Conservation (phyloP, 1,140 invertebrate species). For the Cataglyphis hispanica region DNA sequence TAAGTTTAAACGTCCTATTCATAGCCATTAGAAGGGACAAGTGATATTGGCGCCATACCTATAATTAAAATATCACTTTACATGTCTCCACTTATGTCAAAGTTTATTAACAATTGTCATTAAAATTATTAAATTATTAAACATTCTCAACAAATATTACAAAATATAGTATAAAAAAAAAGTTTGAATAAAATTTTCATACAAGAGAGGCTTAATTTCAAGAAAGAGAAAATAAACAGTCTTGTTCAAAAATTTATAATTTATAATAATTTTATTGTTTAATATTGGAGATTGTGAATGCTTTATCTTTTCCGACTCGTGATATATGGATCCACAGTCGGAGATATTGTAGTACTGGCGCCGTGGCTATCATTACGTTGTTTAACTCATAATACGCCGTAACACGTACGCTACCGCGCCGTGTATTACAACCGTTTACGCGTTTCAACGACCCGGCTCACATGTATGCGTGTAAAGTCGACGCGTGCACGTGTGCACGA, state of each 20-base stretch:
- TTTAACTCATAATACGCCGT: constrained; percentile 79
- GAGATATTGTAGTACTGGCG: constrained; percentile 78
- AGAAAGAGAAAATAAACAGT: no score
- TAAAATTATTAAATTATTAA: background rate
- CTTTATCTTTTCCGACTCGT: constrained; percentile 62
- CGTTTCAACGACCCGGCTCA: constrained; percentile 63
- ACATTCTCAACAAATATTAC: background rate
- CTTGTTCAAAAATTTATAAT: background rate
- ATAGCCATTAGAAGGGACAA: background rate
- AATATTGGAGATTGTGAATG: background rate
- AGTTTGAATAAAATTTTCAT: background rate
- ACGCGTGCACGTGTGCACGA: constrained; percentile 10
- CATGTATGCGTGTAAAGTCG: constrained; percentile 12
- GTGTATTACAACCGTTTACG: constrained; percentile 73
- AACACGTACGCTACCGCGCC: constrained; percentile 72
- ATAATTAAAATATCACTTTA: constrained; percentile 21
- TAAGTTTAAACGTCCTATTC: constrained; percentile 19
- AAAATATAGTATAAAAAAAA: background rate
- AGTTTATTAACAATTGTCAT: background rate
- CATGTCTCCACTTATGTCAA: background rate
- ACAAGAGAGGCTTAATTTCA: background rate
- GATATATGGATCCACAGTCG: constrained; percentile 62
- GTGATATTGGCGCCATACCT: background rate
- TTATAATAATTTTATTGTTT: background rate
- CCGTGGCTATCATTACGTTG: constrained; percentile 82